These are phyloP conservation scores for Acanthopagrus latus DNA, from an alignment of 2,797 vertebrate species.

Conservation along the genomic window DNA sequence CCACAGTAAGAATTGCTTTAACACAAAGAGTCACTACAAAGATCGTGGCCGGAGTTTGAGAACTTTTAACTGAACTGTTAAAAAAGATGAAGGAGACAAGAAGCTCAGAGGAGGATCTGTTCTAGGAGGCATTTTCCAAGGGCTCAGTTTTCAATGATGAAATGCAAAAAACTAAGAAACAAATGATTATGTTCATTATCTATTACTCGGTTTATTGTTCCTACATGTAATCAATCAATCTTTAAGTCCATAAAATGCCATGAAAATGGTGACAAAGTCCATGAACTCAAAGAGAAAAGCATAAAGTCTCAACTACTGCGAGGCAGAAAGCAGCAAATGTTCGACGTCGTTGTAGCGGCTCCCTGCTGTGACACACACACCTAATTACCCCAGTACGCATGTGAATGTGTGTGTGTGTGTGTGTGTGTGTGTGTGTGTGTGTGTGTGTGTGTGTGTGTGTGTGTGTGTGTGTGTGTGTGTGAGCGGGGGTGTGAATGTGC, in stretches of 20 bases:
- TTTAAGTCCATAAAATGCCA: background rate
- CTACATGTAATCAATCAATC: background rate
- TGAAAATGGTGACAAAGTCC: background rate
- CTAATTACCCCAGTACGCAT: slow-evolving; percentile 41
- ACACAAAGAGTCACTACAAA: too few relatives aligned
- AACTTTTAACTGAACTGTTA: too few relatives aligned
- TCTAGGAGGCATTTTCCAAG: background rate
- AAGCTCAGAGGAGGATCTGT: too few relatives aligned
- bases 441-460: slow-evolving; percentile 21
- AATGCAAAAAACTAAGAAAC: background rate
- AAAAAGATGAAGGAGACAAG: too few relatives aligned
- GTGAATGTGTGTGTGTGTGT: slow-evolving; percentile 25
- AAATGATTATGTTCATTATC: background rate
- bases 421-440: slow-evolving; percentile 23
- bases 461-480: slow-evolving; percentile 22
- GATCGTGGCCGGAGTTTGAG: too few relatives aligned
- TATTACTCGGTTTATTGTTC: background rate
- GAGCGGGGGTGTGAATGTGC: background rate
- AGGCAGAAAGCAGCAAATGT: slow-evolving; percentile 39
- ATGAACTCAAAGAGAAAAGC: background rate
- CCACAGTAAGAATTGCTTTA: too few relatives aligned
- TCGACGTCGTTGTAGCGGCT: slow-evolving; percentile 8
- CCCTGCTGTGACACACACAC: slow-evolving; percentile 53
- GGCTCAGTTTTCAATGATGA: background rate
- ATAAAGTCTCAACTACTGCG: background rate